These are phyloP conservation scores for Saguinus midas DNA, from an alignment of 2,113 vertebrate genomes.

Conservation along the genomic window DNA sequence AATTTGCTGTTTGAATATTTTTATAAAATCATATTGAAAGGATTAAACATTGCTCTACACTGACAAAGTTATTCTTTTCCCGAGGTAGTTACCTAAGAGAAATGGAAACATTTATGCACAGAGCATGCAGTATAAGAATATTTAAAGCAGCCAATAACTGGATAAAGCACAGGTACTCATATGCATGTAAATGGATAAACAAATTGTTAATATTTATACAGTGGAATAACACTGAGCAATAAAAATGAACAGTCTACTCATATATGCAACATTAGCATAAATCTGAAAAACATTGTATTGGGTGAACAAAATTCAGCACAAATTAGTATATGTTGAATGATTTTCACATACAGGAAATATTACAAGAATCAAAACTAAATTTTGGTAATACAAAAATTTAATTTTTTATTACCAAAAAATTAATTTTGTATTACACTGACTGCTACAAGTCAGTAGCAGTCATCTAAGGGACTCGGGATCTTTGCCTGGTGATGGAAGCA, in stretches of 20 bases:
- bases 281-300: not conserved
- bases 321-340: not conserved
- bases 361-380: not conserved
- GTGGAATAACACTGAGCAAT: not conserved
- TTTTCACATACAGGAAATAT: not conserved
- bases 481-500: not conserved
- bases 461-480: fast-evolving
- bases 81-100: not conserved
- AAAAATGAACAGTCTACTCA: not conserved
- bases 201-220: not conserved
- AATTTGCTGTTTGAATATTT: not conserved
- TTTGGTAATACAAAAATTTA: not conserved
- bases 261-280: not conserved
- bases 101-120: constrained; percentile 10
- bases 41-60: not conserved
- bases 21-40: not conserved
- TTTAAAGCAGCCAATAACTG: not conserved
- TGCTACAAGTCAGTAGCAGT: not conserved
- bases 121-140: not conserved
- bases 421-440: too few species aligned
- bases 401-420: too few species aligned
- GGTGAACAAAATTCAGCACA: not conserved
- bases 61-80: not conserved
- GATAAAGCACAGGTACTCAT: not conserved
- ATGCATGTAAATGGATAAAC: not conserved